Evolutionary conservation across 2,888 invertebrate species (phyloP), one percentile per base, ranked within the genome.

Genomic region (Spilarctia lutea): DNA sequence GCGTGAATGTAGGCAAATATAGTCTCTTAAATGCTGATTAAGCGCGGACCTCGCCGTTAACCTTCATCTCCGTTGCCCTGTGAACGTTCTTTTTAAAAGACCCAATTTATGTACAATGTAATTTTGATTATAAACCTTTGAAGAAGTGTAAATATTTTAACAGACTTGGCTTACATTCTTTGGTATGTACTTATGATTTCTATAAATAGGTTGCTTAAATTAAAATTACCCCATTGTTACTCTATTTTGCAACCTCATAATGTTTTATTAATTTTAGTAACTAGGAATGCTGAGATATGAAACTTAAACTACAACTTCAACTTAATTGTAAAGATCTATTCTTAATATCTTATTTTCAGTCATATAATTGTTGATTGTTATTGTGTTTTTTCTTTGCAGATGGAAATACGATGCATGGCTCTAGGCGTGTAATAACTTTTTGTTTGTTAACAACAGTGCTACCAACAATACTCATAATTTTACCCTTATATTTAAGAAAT

Each of bases 401-500:
- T 95, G 95, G 95, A 85, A 96, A 95, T 91, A 97, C 97, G 93
- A 98, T 98, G 98, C 97, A 97, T 94, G 98, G 98, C 86, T 97
- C 97, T 81, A 97, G 97, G 90, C 96, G 98, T 89, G 98, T 98
- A 68, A 92, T 98, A 82, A 96, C 97, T 79, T 98, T 98, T 91
- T 98, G 98, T 90, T 91, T 97, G 71, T 94, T 98, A 87, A 98
- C 97, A 75, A 97, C 97, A 71, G 95, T 98, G 79, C 91, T 98
- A 78, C 98, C 98, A 72, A 96, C 97, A 76, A 94, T 97, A 81
- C 95, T 98, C 74, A 97, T 98, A 82, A 96, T 98, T 72, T 96
- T 97, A 81, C 98, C 98, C 27, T 92, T 98, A 68, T 98, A 98
- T 91, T 94, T 98, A 81, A 96, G 98, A 68, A 98, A 98, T 91